Conservation (phyloP, 1,140 invertebrate species). For the Eueides isabella region DNA sequence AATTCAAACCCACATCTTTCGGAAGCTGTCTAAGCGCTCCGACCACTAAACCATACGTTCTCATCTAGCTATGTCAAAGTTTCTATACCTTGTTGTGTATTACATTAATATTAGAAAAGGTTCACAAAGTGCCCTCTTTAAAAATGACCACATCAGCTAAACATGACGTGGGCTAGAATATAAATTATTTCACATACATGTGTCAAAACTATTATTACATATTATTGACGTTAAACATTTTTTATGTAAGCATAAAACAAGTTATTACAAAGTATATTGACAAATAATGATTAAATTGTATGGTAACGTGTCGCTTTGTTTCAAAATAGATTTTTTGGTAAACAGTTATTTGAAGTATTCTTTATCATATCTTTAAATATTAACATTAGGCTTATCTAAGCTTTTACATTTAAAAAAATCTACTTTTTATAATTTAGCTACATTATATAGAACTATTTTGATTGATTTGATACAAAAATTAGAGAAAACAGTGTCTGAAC, state of each 20-base stretch:
- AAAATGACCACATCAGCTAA: neutral
- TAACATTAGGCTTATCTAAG: too few relatives aligned
- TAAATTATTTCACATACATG: slow-evolving; percentile 23
- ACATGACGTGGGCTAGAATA: neutral
- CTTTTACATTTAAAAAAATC: too few relatives aligned
- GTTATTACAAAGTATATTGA: slow-evolving; percentile 4
- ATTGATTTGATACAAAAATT: too few relatives aligned
- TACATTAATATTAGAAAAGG: neutral
- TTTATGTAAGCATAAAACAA: slow-evolving; percentile 6
- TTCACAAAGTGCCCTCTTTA: neutral
- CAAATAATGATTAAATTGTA: neutral
- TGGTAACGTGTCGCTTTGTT: slow-evolving; percentile 1
- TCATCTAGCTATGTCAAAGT: too few relatives aligned
- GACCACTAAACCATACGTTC: too few relatives aligned
- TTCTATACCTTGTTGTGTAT: too few relatives aligned
- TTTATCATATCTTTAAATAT: too few relatives aligned
- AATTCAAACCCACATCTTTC: too few relatives aligned
- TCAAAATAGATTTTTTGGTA: neutral
- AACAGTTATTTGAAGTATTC: neutral
- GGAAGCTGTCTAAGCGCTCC: too few relatives aligned
- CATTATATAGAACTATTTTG: too few relatives aligned
- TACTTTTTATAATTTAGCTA: too few relatives aligned
- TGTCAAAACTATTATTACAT: slow-evolving; percentile 27
- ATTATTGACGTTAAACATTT: neutral
- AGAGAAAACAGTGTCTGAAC: neutral